Base-by-base conservation (phyloP, 1,140 invertebrate genomes). In the Bombus difficillimus region DNA sequence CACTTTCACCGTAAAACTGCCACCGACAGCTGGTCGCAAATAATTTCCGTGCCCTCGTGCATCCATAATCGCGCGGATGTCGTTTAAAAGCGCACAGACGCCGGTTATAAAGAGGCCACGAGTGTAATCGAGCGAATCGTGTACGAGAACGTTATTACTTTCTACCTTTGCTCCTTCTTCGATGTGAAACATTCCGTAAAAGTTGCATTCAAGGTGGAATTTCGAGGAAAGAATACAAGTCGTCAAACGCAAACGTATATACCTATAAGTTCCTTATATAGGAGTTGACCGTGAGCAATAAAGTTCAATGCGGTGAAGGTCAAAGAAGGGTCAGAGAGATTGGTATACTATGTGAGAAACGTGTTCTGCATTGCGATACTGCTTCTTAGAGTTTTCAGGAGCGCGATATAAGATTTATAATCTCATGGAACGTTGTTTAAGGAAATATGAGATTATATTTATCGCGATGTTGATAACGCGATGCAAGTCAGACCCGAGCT, bases 291-390 rank as follows among this genome's bases (percentile, higher is more conserved):
- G 2, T 28, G 57, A 47, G 34, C 32, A 57, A 39, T 28, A 25
- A 47, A 72, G 72, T 64, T 86, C 59, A 73, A 15, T 47, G 85
- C 71, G 79, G 81, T 73, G 76, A 91, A 86, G 90, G 86, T 86
- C 69, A 81, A 34, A 77, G 57, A 83, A 77, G 86, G 90, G 86
- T 88, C 53, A 86, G 34, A 28, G 43, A 53, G 62, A 87, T 78
- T 69, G 71, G 53, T 90, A 74, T 25, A 18, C 68, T 59, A n/a
- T 59, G 28, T 64, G 72, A 28, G 83, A 84, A 84, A 74, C 64
- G 80, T 76, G 75, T 68, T 37, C 18, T 84, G 59, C 22, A 37
- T 62, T 28, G 9, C 34, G 12, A 4, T 37, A 25, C 34, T 10
- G 37, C 43, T 32, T 83, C 59, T 28, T n/a, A 62, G 10, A n/a